Evolutionary conservation across 2,888 invertebrate species (phyloP), one percentile per base, ranked within the genome.

Genomic region (Agapostemon virescens): DNA sequence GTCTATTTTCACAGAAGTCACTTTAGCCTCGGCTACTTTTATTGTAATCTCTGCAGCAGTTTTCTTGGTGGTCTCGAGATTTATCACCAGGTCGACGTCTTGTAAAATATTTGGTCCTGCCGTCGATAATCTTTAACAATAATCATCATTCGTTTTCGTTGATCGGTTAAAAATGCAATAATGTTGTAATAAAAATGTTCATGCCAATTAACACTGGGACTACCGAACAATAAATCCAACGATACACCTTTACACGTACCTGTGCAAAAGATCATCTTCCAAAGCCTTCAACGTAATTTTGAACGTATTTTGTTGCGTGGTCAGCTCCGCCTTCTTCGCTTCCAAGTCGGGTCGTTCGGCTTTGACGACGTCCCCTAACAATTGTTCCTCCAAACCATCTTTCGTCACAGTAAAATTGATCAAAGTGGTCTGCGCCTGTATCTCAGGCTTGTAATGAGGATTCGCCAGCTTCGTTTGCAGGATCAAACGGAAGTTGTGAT

Each of bases 371-470:
- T 98, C 98, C 11, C 98, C 98, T 38, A 98, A 93, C 20, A 98
- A 93, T 91, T 98, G 98, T 89, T 98, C 98, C 92, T 98, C 98
- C 23, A 98, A 94, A 45, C 98, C 98, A 92, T 98, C 98, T 89
- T 95, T 95, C 0, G 98, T 98, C 2, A 98, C 98, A 1, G 98
- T 98, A 90, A 98, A 98, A 93, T 98, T 98, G 82, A 98, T 98
- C 23, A 98, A 94, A 0, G 98, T 98, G 11, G 98, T 97, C 93
- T 98, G 98, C 0, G 98, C 98, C 93, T 98, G 98, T 95, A 98
- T 97, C 93, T 98, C 98, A 0, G 98, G 98, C 91, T 98, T 98
- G 92, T 98, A 98, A 93, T 98, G 98, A 0, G 98, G 98, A 93
- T 98, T 98, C 0, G 97, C 98, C 81, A 98, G 93, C 93, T 98